Evolutionary conservation across 2,888 invertebrate genomes (phyloP).

Genomic region (Caenorhabditis sp.): DNA sequence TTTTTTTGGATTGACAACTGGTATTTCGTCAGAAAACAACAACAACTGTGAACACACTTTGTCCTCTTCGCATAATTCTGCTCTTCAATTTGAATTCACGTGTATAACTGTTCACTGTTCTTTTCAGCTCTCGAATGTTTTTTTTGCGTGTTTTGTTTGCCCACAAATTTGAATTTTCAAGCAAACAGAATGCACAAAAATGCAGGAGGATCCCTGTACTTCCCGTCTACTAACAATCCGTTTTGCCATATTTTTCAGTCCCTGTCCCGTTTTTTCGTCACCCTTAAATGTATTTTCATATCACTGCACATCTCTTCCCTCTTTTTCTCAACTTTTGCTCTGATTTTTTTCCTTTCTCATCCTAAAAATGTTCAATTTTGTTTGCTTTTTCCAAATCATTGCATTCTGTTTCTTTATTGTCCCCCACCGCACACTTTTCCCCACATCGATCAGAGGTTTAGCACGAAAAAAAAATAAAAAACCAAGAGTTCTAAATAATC

Average conservation of each 20-base stretch:
- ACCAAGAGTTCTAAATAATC: slow-evolving; percentile 15
- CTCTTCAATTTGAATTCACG: slow-evolving; percentile 38
- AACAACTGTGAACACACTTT: slow-evolving; percentile 46
- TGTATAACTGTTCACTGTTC: slow-evolving; percentile 44
- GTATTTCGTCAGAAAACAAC: slow-evolving; percentile 43
- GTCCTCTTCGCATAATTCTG: slow-evolving; percentile 25
- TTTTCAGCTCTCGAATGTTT: too few species aligned
- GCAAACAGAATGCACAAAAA: too few species aligned
- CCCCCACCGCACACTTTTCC: slow-evolving; percentile 2
- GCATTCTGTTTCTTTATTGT: slow-evolving; percentile 27
- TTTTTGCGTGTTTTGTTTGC: too few species aligned
- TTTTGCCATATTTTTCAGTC: slow-evolving; percentile 48
- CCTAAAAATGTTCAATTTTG: slow-evolving; percentile 13
- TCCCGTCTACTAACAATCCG: slow-evolving; percentile 44
- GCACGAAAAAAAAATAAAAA: slow-evolving; percentile 43
- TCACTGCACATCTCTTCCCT: slow-evolving; percentile 55
- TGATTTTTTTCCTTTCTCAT: neutral
- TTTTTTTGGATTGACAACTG: slow-evolving; percentile 33
- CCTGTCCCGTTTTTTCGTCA: neutral
- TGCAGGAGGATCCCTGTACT: neutral
- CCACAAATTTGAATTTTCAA: too few species aligned
- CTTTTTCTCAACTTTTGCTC: slow-evolving; percentile 11
- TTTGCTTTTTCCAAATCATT: slow-evolving; percentile 22
- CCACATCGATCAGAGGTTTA: slow-evolving; percentile 50
- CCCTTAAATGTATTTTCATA: slow-evolving; percentile 53